phyloP scores from a whole-genome alignment of 35 echinoderm and acorn worm species.

The Ophioderma brevispina region DNA sequence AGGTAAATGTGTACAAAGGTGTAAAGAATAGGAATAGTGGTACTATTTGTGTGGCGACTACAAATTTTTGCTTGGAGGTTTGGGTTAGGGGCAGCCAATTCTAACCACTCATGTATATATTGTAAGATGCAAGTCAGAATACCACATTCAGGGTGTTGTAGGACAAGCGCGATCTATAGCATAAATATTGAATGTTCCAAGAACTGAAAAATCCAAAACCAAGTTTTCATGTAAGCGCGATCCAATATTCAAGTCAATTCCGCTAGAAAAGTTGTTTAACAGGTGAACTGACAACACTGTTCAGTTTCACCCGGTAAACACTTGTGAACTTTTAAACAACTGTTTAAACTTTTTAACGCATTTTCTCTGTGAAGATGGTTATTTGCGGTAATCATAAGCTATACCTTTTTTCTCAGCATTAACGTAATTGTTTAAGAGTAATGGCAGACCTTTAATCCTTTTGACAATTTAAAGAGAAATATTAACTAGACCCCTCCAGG shows the following conservation, averaged over 20 bases:
- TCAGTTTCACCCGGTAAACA: no score
- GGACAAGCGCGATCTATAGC: slow-evolving; percentile 49
- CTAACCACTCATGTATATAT: slow-evolving; percentile 58
- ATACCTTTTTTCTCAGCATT: no score
- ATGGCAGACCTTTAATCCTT: no score
- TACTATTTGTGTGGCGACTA: slow-evolving; percentile 42
- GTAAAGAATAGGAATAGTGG: slow-evolving; percentile 7
- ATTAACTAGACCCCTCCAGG: no score
- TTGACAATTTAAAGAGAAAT: no score
- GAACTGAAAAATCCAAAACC: slow-evolving; percentile 62
- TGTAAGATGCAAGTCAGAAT: slow-evolving; percentile 64
- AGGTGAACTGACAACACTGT: no score
- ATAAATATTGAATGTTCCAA: slow-evolving; percentile 57
- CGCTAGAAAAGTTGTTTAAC: slow-evolving; percentile 22
- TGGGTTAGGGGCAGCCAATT: slow-evolving; percentile 34
- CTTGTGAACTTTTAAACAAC: no score
- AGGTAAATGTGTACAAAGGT: slow-evolving; percentile 5
- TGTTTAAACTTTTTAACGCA: no score
- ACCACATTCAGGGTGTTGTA: slow-evolving; percentile 43
- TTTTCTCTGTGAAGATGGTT: no score
- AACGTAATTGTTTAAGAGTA: no score
- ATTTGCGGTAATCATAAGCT: no score
- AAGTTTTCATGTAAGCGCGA: slow-evolving; percentile 48
- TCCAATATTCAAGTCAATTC: slow-evolving; percentile 53
- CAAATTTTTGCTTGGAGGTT: slow-evolving; percentile 57